Conservation (phyloP, 1,140 invertebrate species). For the Cotesia vestalis region DNA sequence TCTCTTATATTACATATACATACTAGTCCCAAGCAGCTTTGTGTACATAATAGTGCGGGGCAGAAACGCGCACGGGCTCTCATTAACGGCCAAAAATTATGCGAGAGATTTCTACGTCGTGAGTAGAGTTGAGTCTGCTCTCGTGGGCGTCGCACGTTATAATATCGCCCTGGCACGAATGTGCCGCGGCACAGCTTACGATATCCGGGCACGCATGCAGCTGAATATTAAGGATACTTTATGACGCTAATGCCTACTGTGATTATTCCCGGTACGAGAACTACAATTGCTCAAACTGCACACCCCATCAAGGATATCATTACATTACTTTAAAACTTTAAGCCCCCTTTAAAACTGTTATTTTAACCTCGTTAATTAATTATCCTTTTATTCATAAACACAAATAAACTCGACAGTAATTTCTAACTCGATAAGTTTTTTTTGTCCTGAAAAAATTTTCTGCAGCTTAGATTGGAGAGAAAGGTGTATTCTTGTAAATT, state of each 20-base stretch:
- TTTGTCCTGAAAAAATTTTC: too few species aligned
- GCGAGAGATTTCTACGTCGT: conserved; percentile 38
- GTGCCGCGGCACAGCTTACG: conserved; percentile 32
- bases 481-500: too few species aligned
- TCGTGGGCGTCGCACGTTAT: conserved; percentile 35
- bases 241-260: conserved; percentile 30
- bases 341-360: neutral
- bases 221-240: conserved; percentile 38
- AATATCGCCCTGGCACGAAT: conserved; percentile 34
- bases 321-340: neutral
- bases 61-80: conserved; percentile 11
- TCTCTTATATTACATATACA: neutral
- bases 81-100: conserved; percentile 43
- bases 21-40: neutral
- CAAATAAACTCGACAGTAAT: too few species aligned
- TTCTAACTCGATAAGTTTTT: too few species aligned
- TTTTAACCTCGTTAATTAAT: conserved; percentile 16
- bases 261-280: conserved; percentile 21
- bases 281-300: conserved; percentile 13
- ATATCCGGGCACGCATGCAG: conserved; percentile 35
- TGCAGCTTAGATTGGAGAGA: too few species aligned
- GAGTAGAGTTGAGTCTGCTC: conserved; percentile 3
- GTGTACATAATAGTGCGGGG: neutral
- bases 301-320: neutral
- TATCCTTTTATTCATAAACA: neutral